Base-by-base conservation (phyloP, 2,888 invertebrate genomes). In the Drosophila subsilvestris region DNA sequence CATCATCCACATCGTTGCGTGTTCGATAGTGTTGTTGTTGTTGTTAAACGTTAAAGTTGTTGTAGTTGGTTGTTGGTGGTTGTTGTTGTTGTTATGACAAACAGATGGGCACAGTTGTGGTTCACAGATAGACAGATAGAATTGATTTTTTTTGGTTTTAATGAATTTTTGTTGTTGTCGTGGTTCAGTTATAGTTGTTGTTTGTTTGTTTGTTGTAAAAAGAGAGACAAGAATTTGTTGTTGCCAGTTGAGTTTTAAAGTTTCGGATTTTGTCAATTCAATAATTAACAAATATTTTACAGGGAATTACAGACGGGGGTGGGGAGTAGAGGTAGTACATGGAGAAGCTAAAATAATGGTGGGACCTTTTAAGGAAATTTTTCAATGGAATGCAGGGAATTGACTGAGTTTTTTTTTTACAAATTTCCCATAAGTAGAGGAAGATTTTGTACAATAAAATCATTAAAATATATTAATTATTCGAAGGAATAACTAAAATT, bases 181-280 rank as follows among this genome's bases (percentile, higher is more conserved):
- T 37, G 37, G 43, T 61, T 54, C 66, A 59, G 29, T 70, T 45
- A 48, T 59, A 50, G 60, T 69, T 65, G 47, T 54, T 58, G 32
- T 67, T 73, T 76, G 67, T 63, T 63, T 75, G 58, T 58, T 70
- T 68, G 70, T 80, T 76, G 79, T 68, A 76, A 79, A 89, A 89
- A 89, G 80, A 78, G 76, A 82, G 74, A 89, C 71, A 87, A 77
- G 61, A 86, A 85, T 88, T 88, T 75, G 61, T 77, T 86, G 80
- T 80, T 88, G 79, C 75, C 78, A 73, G 67, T 87, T 89, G 77
- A 89, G 78, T 78, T 72, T 71, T 57, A 85, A 56, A 60, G 69
- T 75, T 68, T 76, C 76, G 63, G 69, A 45, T 68, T 50, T 50
- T 50, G 29, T 66, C 66, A 57, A 74, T 63, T 14, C 12, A 32